Percentiles rank a stretch among this genome's conserved stretches.
phyloP scores from a whole-genome alignment of 2,888 invertebrate genomes.

The Tiliacea citrago region DNA sequence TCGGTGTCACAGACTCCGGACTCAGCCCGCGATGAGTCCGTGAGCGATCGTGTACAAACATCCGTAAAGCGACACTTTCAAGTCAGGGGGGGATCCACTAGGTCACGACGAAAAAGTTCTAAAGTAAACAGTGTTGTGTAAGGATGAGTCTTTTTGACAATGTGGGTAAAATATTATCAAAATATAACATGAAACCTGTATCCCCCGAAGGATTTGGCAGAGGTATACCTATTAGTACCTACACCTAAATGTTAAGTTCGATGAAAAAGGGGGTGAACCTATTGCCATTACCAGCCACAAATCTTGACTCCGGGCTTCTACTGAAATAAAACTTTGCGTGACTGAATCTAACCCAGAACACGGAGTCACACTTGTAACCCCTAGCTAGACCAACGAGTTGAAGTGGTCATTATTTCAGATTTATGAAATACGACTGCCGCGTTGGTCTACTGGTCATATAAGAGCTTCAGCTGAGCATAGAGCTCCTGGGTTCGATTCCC shows the following conservation, averaged over 20 bases:
- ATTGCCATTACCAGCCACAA: not conserved
- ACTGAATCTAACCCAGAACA: not conserved
- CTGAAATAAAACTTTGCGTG: not conserved
- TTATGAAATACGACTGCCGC: no score
- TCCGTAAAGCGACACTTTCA: conserved; percentile 44
- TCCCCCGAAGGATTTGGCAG: no score
- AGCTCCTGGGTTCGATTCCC: no score
- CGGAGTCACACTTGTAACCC: no score
- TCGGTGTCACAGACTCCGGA: conserved; percentile 29
- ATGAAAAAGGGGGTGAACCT: not conserved
- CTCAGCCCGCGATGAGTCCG: conserved; percentile 10
- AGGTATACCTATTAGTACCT: no score
- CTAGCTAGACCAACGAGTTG: not conserved
- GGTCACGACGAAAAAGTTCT: conserved; percentile 1
- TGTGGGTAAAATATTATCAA: not conserved
- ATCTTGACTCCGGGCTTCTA: not conserved
- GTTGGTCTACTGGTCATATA: no score
- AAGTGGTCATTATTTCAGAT: not conserved
- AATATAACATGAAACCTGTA: not conserved
- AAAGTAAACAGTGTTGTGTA: conserved; percentile 31
- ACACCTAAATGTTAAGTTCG: not conserved
- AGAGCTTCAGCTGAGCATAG: no score
- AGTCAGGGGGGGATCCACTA: not conserved
- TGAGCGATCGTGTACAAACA: conserved; percentile 49
- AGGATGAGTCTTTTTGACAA: conserved; percentile 1